phyloP scores from a whole-genome alignment of 2,888 invertebrate species.

The Leucozona laternaria region DNA sequence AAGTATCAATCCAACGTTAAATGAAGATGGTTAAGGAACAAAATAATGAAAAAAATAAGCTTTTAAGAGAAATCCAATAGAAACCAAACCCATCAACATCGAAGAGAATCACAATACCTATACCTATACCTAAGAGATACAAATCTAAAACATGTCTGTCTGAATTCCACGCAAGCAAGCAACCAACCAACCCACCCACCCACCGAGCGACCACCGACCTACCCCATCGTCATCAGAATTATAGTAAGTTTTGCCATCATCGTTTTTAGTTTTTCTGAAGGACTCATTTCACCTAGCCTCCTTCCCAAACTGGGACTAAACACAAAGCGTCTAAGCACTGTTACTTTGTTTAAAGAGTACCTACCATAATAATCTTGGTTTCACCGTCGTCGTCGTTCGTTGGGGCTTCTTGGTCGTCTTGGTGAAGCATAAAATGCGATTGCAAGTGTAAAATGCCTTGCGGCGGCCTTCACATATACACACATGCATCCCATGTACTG shows the following conservation, averaged over 20 bases:
- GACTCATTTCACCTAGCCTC: not conserved
- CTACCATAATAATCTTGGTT: constrained; percentile 36
- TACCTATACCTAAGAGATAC: constrained; percentile 40
- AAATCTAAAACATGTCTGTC: constrained; percentile 22
- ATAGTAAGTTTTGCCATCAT: constrained; percentile 2
- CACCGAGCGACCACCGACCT: constrained; percentile 46
- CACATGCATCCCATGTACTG: constrained; percentile 35
- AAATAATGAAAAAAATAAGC: constrained; percentile 32
- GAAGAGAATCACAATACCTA: constrained; percentile 61
- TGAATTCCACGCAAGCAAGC: constrained; percentile 41
- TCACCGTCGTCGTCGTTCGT: constrained; percentile 33
- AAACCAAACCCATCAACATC: not conserved
- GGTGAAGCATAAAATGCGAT: constrained; percentile 59
- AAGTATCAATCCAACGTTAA: not conserved
- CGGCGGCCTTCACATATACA: constrained; percentile 72
- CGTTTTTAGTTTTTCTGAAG: not conserved
- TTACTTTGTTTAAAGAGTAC: constrained; percentile 47
- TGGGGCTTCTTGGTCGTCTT: constrained; percentile 38
- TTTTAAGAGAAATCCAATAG: constrained; percentile 64
- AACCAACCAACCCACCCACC: not conserved
- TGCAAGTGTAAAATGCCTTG: constrained; percentile 75
- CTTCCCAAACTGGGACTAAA: not conserved
- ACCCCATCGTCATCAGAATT: constrained; percentile 66
- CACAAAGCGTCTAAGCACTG: constrained; percentile 39
- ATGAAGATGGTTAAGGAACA: constrained; percentile 9